Percentiles rank a stretch among this genome's conserved stretches.
These are phyloP conservation scores for Campylorhamphus procurvoides DNA, from an alignment of 2,113 vertebrate species.

Conservation along the genomic window DNA sequence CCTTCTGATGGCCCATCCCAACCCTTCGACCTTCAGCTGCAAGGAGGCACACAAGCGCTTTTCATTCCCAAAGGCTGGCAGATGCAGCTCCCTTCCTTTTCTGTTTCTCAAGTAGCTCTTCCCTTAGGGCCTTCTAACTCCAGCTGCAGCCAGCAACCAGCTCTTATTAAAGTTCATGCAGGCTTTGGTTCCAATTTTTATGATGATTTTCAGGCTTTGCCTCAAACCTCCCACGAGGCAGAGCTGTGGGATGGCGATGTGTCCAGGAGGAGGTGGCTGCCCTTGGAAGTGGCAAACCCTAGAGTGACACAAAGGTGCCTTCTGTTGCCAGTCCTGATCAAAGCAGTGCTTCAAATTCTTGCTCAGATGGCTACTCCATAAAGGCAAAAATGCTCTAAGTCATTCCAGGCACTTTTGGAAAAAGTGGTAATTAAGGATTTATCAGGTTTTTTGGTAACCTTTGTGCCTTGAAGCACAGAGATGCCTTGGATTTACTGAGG, in stretches of 20 bases:
- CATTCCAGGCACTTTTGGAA: neutral
- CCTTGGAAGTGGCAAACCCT: neutral
- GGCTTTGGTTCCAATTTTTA: neutral
- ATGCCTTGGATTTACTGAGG: neutral
- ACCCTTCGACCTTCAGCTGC: neutral
- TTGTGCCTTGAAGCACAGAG: neutral
- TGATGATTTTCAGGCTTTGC: neutral
- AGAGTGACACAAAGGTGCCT: neutral
- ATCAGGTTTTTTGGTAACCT: neutral
- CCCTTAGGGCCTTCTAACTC: neutral
- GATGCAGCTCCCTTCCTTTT: neutral
- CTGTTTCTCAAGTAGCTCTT: neutral
- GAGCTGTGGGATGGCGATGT: neutral
- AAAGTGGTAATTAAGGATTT: neutral
- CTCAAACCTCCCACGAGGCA: neutral
- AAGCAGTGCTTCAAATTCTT: neutral
- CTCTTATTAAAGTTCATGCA: neutral
- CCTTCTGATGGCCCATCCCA: rapidly evolving
- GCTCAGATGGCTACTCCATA: neutral
- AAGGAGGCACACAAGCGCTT: neutral
- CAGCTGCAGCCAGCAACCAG: neutral
- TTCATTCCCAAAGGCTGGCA: neutral
- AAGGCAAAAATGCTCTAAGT: neutral
- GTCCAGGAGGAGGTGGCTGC: neutral
- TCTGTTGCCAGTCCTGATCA: neutral